These are phyloP conservation scores for Molossus alvarezi DNA, from an alignment of 2,797 vertebrate species.

Conservation along the genomic window DNA sequence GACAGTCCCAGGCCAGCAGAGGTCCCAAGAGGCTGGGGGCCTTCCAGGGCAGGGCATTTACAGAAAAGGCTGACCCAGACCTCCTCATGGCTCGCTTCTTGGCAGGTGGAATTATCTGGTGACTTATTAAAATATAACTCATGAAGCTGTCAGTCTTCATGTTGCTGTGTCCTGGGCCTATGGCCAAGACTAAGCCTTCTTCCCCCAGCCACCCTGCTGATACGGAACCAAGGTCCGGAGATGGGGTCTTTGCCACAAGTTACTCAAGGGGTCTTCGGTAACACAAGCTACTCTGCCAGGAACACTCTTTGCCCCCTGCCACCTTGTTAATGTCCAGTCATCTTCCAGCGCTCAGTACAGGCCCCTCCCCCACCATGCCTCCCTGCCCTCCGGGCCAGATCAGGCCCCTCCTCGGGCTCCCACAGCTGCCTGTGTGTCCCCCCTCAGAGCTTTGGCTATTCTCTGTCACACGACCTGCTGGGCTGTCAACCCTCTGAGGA, in stretches of 20 bases:
- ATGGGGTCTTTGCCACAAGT: too few relatives aligned
- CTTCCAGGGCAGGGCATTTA: not conserved
- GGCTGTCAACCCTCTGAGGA: too few relatives aligned
- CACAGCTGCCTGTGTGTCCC: not conserved
- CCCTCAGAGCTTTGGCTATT: not conserved
- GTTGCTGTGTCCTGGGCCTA: not conserved
- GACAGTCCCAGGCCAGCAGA: not conserved
- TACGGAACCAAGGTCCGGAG: not conserved
- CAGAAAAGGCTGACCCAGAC: not conserved
- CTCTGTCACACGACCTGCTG: not conserved
- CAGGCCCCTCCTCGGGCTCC: not conserved
- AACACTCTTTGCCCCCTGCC: too few relatives aligned
- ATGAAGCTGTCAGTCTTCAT: not conserved
- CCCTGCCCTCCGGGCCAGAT: too few relatives aligned
- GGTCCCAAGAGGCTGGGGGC: not conserved
- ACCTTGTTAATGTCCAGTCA: not conserved
- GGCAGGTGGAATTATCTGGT: not conserved
- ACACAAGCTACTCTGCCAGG: not conserved
- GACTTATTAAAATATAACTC: not conserved
- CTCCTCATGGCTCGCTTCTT: too few relatives aligned
- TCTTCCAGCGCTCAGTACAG: not conserved
- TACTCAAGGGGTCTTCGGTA: not conserved
- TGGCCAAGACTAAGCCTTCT: not conserved
- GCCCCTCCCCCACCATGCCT: not conserved
- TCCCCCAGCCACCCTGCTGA: not conserved